Evolutionary conservation across 35 echinoderm and acorn worm genomes (phyloP).

Genomic region (Heliocidaris erythrogramma): DNA sequence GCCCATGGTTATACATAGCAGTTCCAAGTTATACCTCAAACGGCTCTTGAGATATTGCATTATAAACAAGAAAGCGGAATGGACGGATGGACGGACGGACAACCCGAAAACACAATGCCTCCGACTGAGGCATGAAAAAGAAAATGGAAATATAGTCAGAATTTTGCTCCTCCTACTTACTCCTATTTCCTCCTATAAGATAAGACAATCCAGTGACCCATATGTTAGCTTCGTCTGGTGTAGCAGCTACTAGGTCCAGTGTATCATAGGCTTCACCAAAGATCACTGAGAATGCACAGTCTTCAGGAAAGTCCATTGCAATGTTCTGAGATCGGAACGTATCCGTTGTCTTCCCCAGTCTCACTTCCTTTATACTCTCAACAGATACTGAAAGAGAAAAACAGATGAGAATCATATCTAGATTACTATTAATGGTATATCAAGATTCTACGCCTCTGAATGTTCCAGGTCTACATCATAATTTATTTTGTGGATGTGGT

Average conservation of each 20-base stretch:
- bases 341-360: slow-evolving; percentile 91
- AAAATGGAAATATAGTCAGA: too few relatives aligned
- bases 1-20: too few relatives aligned
- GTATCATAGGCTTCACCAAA: slow-evolving; percentile 89
- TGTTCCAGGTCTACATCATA: too few relatives aligned
- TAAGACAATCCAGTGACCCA: slow-evolving; percentile 91
- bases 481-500: too few relatives aligned
- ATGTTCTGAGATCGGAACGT: slow-evolving; percentile 75
- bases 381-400: slow-evolving; percentile 64
- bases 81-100: too few relatives aligned
- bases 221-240: slow-evolving; percentile 90
- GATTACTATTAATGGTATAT: too few relatives aligned
- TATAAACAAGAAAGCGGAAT: too few relatives aligned
- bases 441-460: too few relatives aligned
- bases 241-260: slow-evolving; percentile 79
- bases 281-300: slow-evolving; percentile 93
- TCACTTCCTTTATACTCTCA: slow-evolving; percentile 88
- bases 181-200: slow-evolving; percentile 78
- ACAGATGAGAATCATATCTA: neutral
- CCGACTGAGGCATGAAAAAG: too few relatives aligned
- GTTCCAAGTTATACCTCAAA: too few relatives aligned
- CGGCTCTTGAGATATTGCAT: too few relatives aligned
- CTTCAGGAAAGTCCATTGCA: slow-evolving; percentile 83
- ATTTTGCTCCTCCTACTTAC: slow-evolving; percentile 42
- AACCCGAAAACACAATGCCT: neutral